A percentile compares a stretch with the other conserved stretches of the same genome.
phyloP scores from a whole-genome alignment of 2,888 invertebrate species.

The Homarus gammarus region DNA sequence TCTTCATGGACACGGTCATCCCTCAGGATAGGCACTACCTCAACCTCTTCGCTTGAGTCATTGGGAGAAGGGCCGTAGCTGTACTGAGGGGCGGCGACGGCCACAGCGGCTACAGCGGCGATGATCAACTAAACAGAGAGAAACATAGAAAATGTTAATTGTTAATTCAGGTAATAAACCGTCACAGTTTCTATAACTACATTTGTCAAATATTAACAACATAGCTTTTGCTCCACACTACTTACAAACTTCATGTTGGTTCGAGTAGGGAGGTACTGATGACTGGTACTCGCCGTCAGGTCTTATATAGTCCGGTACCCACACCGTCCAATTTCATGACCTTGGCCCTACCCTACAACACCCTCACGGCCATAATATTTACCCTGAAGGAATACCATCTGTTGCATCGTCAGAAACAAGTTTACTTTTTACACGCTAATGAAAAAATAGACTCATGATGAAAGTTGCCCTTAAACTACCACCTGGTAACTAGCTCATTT shows the following conservation, averaged over 20 bases:
- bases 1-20: conserved; percentile 70
- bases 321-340: background rate
- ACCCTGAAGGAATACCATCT: no score
- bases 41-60: conserved; percentile 25
- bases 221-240: no score
- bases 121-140: background rate
- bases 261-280: background rate
- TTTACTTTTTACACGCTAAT: no score
- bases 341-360: background rate
- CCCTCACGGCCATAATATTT: background rate
- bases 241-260: background rate
- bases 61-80: conserved; percentile 15
- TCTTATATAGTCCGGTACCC: background rate
- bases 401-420: no score
- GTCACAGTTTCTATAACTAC: no score
- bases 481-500: no score
- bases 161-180: background rate
- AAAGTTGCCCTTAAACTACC: no score
- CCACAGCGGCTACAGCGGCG: conserved; percentile 23
- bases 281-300: background rate
- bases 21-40: conserved; percentile 62
- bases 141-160: background rate
- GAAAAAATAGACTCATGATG: no score
- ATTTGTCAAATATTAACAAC: no score
- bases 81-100: conserved; percentile 51